Evolutionary conservation across 1,140 invertebrate species (phyloP).

Genomic region (Drosophila parvula): DNA sequence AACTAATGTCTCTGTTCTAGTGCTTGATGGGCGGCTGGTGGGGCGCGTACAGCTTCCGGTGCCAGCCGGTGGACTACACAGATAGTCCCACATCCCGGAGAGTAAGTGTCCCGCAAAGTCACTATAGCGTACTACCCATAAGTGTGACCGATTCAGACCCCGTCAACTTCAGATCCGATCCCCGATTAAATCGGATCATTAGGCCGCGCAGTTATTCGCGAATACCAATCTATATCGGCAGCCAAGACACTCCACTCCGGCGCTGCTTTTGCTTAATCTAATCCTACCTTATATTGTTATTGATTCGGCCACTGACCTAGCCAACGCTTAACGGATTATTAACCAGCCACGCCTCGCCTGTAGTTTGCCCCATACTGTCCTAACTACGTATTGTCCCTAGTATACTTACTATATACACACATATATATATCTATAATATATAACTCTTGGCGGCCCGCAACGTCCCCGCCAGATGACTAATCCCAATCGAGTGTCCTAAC

Average conservation of each 20-base stretch:
- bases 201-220: slow-evolving; percentile 24
- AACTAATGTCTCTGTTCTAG: slow-evolving; percentile 84
- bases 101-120: slow-evolving; percentile 87
- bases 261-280: slow-evolving; percentile 47
- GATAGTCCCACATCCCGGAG: slow-evolving; percentile 89
- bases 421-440: slow-evolving; percentile 13
- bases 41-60: slow-evolving; percentile 92
- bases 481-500: slow-evolving; percentile 37
- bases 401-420: slow-evolving; percentile 3
- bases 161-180: slow-evolving; percentile 5
- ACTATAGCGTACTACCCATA: slow-evolving; percentile 13
- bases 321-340: slow-evolving; percentile 43
- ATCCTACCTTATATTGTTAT: slow-evolving; percentile 30
- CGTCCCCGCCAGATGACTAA: slow-evolving; percentile 44
- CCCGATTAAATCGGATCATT: background rate
- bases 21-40: slow-evolving; percentile 91
- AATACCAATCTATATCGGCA: slow-evolving; percentile 32
- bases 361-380: slow-evolving; percentile 29
- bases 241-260: slow-evolving; percentile 7
- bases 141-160: slow-evolving; percentile 23
- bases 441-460: slow-evolving; percentile 12
- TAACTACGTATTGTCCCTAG: slow-evolving; percentile 34
- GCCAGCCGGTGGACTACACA: slow-evolving; percentile 94
- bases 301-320: slow-evolving; percentile 30
- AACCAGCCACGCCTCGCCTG: slow-evolving; percentile 47